Conservation (phyloP, 2,113 vertebrate genomes). For the Parus major region DNA sequence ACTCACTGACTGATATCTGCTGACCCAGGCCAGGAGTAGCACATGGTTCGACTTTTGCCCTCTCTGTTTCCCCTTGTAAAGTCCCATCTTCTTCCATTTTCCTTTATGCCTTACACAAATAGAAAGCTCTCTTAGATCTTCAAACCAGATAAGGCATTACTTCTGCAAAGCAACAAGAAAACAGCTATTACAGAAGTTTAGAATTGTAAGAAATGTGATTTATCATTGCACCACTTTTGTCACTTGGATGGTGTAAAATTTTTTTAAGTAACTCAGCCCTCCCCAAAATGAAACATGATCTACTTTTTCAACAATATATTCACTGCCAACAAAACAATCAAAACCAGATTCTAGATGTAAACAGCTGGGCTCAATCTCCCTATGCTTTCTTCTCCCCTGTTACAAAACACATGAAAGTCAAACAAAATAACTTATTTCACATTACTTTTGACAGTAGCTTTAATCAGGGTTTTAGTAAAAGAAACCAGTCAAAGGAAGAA, state of each 20-base stretch:
- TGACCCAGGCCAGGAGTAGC: neutral
- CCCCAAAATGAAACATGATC: neutral
- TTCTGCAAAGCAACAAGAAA: constrained; percentile 38
- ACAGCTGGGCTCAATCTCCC: neutral
- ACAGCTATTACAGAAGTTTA: neutral
- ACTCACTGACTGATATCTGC: constrained; percentile 82
- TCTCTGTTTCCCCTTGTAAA: neutral
- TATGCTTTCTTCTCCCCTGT: neutral
- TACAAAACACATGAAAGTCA: neutral
- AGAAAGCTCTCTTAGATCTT: neutral
- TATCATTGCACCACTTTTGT: neutral
- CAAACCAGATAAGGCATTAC: neutral
- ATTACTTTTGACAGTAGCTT: neutral
- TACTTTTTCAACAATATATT: neutral
- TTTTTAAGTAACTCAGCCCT: neutral
- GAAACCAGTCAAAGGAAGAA: neutral
- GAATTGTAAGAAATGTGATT: neutral
- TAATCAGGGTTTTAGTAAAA: neutral
- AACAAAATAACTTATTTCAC: neutral
- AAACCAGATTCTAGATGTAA: neutral
- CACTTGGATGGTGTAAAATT: neutral
- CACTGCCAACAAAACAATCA: neutral
- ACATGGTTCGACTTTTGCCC: neutral
- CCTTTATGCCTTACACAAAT: neutral
- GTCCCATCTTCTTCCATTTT: constrained; percentile 72